Percentiles rank a stretch among this genome's conserved stretches.
phyloP scores from a whole-genome alignment of 2,113 vertebrate genomes.

The Nesoenas mayeri region DNA sequence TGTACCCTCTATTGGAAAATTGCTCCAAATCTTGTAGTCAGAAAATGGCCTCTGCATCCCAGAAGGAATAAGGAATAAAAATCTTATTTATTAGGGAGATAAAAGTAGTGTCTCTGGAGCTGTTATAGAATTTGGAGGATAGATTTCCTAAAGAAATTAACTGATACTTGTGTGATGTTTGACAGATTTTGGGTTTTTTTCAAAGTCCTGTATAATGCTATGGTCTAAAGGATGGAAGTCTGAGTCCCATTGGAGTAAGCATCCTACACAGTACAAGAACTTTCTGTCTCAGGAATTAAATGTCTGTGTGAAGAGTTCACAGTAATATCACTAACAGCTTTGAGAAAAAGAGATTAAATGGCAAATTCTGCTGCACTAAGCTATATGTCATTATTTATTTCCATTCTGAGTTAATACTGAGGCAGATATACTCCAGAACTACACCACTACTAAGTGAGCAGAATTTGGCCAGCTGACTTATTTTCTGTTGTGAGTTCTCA shows the following conservation, averaged over 20 bases:
- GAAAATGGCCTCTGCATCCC: background rate
- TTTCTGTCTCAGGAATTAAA: background rate
- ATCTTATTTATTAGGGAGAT: background rate
- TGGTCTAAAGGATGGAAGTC: background rate
- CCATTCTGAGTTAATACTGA: background rate
- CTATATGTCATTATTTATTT: background rate
- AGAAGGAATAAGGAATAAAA: background rate
- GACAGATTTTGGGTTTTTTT: background rate
- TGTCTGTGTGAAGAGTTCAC: background rate
- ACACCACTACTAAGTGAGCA: background rate
- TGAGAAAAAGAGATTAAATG: background rate
- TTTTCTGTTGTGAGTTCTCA: background rate
- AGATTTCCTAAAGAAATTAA: background rate
- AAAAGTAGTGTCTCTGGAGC: background rate
- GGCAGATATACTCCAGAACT: background rate
- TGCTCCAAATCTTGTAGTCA: background rate
- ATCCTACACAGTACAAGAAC: background rate
- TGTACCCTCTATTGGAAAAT: background rate
- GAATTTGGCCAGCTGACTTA: background rate
- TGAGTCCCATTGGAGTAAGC: background rate
- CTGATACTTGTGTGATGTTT: background rate
- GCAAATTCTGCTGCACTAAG: background rate
- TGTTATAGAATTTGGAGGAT: background rate
- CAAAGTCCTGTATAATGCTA: background rate
- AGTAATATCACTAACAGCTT: background rate